Evolutionary conservation across 2,888 invertebrate species (phyloP), one percentile per base, ranked within the genome.

Genomic region (Mesoligia furuncula): DNA sequence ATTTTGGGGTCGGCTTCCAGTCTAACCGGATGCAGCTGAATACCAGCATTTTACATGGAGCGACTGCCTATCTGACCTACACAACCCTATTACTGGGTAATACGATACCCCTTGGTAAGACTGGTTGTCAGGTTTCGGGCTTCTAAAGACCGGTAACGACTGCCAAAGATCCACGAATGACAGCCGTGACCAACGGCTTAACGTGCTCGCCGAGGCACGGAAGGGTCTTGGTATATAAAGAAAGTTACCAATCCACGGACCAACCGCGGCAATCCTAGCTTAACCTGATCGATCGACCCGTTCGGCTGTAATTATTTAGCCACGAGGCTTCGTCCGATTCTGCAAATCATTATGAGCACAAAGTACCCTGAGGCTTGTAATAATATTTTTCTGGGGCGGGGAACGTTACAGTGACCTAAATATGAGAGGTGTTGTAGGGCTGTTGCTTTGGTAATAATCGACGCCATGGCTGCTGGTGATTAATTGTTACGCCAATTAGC

Each of bases 401-500:
- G 72, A 64, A 61, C 70, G 73, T 71, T 57, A 65, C 78, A 54
- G 66, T 87, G 87, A 88, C 87, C 88, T 79, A 80, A 77, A 86
- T 85, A 78, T 71, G 69, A 31, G 66, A 64, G 65, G 69, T 82
- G 69, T 72, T 81, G 57, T 48, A 72, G 69, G 69, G 57, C 70
- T 70, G 75, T 75, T 85, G 83, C 66, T 71, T 73, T 61, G 75
- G 70, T 67, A 75, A 83, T 85, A 81, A 87, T 73, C 73, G 80
- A 77, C 75, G 73, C 64, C 64, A 57, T 68, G 45, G 72, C 77
- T 75, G 75, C 73, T 69, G 59, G 73, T 82, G 77, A 88, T 88
- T 85, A 87, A 87, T 88, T 85, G 79, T 82, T 73, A 77, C 72
- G 83, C 85, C 71, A 79, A 88, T 85, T 88, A 88, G 77, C 76